Evolutionary conservation across 1,140 invertebrate species (phyloP).

Genomic region (Drosophila persimilis): DNA sequence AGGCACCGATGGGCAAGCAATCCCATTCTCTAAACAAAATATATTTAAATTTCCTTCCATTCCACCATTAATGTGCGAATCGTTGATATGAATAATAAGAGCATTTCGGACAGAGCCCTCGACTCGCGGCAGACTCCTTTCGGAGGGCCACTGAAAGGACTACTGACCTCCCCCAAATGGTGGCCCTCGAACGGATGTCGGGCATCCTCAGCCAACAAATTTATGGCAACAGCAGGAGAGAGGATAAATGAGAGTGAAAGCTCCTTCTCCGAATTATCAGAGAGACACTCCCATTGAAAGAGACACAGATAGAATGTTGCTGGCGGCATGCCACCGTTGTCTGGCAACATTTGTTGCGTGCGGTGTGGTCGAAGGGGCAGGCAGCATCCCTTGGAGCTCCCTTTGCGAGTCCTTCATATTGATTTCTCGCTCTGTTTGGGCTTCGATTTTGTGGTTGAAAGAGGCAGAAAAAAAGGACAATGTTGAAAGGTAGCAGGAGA

Average conservation of each 20-base stretch:
- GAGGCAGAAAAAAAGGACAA: neutral
- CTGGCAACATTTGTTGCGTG: conserved; percentile 26
- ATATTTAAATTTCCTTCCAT: conserved; percentile 36
- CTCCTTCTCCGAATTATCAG: conserved; percentile 29
- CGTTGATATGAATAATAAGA: conserved; percentile 52
- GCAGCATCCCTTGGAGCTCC: conserved; percentile 5
- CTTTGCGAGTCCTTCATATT: conserved; percentile 16
- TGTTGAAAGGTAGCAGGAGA: neutral
- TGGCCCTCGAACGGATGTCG: conserved; percentile 12
- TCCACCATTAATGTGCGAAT: conserved; percentile 18
- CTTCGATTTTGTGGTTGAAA: conserved; percentile 34
- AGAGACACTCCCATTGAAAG: neutral
- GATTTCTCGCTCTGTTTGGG: conserved; percentile 42
- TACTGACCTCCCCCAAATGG: conserved; percentile 28
- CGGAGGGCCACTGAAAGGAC: neutral
- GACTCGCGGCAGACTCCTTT: conserved; percentile 19
- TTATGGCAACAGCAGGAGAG: conserved; percentile 37
- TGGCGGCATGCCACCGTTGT: conserved; percentile 21
- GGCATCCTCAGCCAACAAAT: conserved; percentile 1
- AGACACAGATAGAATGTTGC: conserved; percentile 20
- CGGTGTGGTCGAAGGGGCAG: neutral
- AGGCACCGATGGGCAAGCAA: neutral
- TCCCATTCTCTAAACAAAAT: conserved; percentile 11
- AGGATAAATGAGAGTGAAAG: conserved; percentile 19
- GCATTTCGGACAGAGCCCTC: conserved; percentile 24